A percentile compares a stretch with the other conserved stretches of the same genome.
These are phyloP conservation scores for Triops longicaudatus DNA, from an alignment of 1,140 invertebrate species.

Conservation along the genomic window DNA sequence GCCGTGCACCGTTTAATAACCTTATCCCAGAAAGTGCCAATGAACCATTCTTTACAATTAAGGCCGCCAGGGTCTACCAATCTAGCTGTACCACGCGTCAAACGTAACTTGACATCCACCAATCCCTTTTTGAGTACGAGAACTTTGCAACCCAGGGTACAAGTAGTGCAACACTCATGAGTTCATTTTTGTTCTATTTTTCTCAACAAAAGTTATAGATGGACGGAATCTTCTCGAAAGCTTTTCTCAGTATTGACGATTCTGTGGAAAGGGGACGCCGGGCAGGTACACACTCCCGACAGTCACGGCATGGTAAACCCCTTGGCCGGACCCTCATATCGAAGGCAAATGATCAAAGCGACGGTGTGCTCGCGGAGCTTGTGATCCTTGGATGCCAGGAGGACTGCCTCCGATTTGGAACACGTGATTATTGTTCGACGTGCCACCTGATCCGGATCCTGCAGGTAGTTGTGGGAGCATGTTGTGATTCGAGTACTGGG, in stretches of 20 bases:
- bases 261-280: conserved; percentile 5
- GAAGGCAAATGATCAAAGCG: conserved; percentile 28
- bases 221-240: neutral
- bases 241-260: neutral
- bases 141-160: neutral
- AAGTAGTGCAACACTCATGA: neutral
- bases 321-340: conserved; percentile 27
- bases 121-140: neutral
- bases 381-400: conserved; percentile 24
- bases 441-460: neutral
- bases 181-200: neutral
- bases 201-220: neutral
- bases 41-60: neutral
- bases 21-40: neutral
- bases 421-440: conserved; percentile 18
- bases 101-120: neutral
- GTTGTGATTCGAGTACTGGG: conserved; percentile 14
- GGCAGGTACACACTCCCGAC: conserved; percentile 6
- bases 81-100: neutral
- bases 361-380: conserved; percentile 25
- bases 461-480: conserved; percentile 24
- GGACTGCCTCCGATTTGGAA: conserved; percentile 20
- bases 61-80: conserved; percentile 3
- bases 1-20: neutral
- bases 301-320: conserved; percentile 20